These are phyloP conservation scores for Trachelus troglodyta DNA, from an alignment of 2,888 invertebrate genomes.

Conservation along the genomic window DNA sequence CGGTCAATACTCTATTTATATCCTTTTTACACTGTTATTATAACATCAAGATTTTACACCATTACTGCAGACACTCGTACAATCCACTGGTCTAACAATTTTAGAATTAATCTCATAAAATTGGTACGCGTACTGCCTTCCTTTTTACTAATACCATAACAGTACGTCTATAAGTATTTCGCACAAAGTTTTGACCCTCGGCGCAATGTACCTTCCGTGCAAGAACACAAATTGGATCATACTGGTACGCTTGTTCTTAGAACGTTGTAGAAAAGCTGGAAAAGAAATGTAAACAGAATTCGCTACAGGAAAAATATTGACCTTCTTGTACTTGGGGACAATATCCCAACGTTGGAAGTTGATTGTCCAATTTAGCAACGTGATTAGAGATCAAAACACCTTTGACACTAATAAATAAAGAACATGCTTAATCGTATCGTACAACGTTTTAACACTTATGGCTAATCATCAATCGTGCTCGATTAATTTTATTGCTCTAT, in stretches of 20 bases:
- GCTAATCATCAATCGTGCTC: neutral
- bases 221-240: constrained; percentile 20
- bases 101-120: constrained; percentile 27
- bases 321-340: constrained; percentile 34
- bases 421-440: neutral
- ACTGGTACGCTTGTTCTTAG: constrained; percentile 14
- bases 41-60: neutral
- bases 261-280: constrained; percentile 31
- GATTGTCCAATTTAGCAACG: constrained; percentile 1
- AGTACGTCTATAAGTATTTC: constrained; percentile 33
- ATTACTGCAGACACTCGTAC: neutral
- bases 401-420: neutral
- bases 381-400: neutral
- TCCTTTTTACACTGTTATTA: neutral
- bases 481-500: neutral
- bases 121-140: constrained; percentile 23
- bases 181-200: constrained; percentile 9
- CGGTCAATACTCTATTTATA: neutral
- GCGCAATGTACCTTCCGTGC: constrained; percentile 16
- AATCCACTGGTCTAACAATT: constrained; percentile 15
- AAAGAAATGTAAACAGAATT: constrained; percentile 21
- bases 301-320: constrained; percentile 37
- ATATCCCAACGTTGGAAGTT: neutral
- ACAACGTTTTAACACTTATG: neutral
- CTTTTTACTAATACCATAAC: constrained; percentile 31